A percentile compares a stretch with the other conserved stretches of the same genome.
Evolutionary conservation across 2,797 vertebrate genomes (phyloP).

Genomic region (Phyllotis vaccarum): DNA sequence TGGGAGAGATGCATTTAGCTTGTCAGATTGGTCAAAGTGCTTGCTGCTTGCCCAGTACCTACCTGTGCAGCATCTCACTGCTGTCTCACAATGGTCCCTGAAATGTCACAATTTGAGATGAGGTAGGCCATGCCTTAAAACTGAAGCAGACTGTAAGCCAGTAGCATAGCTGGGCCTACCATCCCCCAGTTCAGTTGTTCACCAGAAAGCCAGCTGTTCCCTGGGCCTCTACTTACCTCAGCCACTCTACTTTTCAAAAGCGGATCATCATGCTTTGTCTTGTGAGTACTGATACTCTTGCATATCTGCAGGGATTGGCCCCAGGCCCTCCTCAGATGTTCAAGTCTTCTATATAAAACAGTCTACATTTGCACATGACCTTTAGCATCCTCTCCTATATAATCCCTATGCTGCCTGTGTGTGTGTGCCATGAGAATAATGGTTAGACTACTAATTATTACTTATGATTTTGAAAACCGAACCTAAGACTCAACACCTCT

Average conservation of each 20-base stretch:
- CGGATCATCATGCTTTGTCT: conserved; percentile 52
- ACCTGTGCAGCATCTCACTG: neutral
- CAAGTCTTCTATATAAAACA: neutral
- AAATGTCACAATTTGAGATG: conserved; percentile 69
- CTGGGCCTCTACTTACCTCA: neutral
- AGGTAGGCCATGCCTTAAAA: conserved; percentile 51
- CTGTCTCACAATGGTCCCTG: conserved; percentile 65
- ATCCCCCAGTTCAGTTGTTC: neutral
- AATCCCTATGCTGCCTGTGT: neutral
- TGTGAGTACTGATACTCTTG: conserved; percentile 40
- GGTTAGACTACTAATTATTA: neutral
- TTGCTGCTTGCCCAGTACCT: conserved; percentile 17
- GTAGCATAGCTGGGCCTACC: conserved; percentile 31
- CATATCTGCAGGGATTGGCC: neutral
- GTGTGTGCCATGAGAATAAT: neutral
- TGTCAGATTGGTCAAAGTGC: neutral
- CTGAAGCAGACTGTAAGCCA: neutral
- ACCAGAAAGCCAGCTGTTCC: neutral
- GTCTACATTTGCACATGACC: neutral
- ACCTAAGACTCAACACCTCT: neutral
- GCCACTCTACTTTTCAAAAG: conserved; percentile 21
- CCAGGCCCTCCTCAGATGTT: neutral
- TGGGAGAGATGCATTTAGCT: neutral
- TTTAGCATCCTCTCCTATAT: neutral
- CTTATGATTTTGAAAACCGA: neutral